Evolutionary conservation across 2,797 vertebrate genomes (phyloP).

Genomic region (Cottoperca gobio): DNA sequence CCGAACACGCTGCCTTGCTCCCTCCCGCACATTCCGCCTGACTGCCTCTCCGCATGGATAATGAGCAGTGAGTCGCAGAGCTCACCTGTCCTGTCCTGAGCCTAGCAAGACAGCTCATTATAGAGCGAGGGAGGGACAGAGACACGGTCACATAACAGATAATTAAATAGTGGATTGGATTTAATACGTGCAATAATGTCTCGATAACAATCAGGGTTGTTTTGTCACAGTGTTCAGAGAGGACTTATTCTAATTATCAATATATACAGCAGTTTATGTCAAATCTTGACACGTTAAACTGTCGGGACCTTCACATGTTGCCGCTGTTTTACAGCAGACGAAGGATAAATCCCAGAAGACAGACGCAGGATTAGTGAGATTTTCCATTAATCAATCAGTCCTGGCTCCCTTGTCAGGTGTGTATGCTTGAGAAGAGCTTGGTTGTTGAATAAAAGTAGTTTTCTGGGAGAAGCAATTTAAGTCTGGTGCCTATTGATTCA

Average conservation of each 20-base stretch:
- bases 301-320: neutral
- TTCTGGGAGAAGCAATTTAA: slow-evolving; percentile 16
- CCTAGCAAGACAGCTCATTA: slow-evolving; percentile 55
- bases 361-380: slow-evolving; percentile 8
- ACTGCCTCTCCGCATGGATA: slow-evolving; percentile 49
- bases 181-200: neutral
- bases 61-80: slow-evolving; percentile 53
- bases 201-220: slow-evolving; percentile 5
- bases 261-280: neutral
- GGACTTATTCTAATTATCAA: neutral
- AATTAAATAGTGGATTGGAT: neutral
- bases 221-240: neutral
- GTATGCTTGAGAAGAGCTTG: neutral
- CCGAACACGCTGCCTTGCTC: slow-evolving; percentile 14
- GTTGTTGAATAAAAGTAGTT: slow-evolving; percentile 12
- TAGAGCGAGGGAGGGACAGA: slow-evolving; percentile 4
- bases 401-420: neutral
- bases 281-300: neutral
- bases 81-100: slow-evolving; percentile 56
- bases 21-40: slow-evolving; percentile 29
- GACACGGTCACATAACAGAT: neutral
- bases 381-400: slow-evolving; percentile 19
- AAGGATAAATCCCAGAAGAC: slow-evolving; percentile 5
- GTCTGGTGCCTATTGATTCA: slow-evolving; percentile 32
- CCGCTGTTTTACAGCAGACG: neutral